phyloP scores from a whole-genome alignment of 2,888 invertebrate genomes.

The Camptogramma bilineatum region DNA sequence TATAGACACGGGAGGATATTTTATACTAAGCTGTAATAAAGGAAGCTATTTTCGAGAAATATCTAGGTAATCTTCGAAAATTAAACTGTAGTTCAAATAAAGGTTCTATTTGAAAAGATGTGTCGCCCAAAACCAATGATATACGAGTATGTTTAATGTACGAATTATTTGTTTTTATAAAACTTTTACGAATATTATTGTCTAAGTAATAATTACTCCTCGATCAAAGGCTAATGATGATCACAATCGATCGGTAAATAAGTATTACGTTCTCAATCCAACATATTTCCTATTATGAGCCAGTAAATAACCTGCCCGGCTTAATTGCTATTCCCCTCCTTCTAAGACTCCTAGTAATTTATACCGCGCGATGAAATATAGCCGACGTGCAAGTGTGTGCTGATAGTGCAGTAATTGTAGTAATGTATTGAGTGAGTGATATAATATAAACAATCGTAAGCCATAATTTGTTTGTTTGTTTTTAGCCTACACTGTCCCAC shows the following conservation, averaged over 20 bases:
- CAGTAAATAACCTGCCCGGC: constrained; percentile 65
- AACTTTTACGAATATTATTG: neutral
- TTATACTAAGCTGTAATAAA: no score
- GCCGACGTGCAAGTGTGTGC: constrained; percentile 51
- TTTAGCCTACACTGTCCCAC: no score
- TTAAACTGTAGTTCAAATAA: no score
- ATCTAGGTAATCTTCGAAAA: no score
- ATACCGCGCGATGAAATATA: constrained; percentile 66
- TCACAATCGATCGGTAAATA: constrained; percentile 17
- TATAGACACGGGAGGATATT: no score
- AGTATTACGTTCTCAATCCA: constrained; percentile 23
- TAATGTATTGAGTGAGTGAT: constrained; percentile 8
- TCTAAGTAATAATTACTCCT: neutral
- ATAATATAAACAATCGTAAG: neutral
- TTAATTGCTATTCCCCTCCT: constrained; percentile 69
- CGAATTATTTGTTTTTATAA: neutral
- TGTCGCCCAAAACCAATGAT: neutral
- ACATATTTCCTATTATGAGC: constrained; percentile 45
- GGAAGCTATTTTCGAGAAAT: no score
- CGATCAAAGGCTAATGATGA: neutral
- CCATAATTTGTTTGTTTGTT: no score
- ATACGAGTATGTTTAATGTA: no score
- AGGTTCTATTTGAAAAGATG: no score
- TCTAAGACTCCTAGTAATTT: constrained; percentile 71
- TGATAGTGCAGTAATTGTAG: constrained; percentile 46